Conservation (phyloP, 2,113 vertebrate genomes). For the Pholis gunnellus region DNA sequence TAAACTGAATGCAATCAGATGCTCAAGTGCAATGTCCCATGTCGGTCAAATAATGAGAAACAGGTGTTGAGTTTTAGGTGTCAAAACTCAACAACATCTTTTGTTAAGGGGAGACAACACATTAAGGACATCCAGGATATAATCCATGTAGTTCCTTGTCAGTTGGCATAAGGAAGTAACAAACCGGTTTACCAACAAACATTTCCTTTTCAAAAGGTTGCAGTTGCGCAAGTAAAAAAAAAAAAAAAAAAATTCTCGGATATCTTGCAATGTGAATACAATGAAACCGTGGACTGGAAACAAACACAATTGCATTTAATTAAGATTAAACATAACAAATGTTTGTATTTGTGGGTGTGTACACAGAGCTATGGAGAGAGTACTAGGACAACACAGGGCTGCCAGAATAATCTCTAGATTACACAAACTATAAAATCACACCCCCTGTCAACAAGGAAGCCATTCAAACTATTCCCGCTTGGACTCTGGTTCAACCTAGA, state of each 20-base stretch:
- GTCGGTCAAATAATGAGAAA: conserved; percentile 4
- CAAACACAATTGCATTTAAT: too few relatives aligned
- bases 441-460: neutral
- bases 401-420: neutral
- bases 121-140: neutral
- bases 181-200: conserved; percentile 49
- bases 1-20: neutral
- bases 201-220: neutral
- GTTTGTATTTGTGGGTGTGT: neutral
- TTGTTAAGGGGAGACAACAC: conserved; percentile 17
- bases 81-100: neutral
- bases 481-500: neutral
- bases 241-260: too few relatives aligned
- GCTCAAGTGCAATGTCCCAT: neutral
- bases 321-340: too few relatives aligned
- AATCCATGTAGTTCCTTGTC: conserved; percentile 33
- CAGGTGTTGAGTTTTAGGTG: neutral
- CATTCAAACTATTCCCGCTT: neutral
- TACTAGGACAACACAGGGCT: neutral
- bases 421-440: neutral
- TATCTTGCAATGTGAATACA: neutral
- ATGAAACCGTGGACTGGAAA: accelerated
- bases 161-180: conserved; percentile 14
- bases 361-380: neutral
- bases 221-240: neutral